Conservation (phyloP, 1,140 invertebrate species). For the Triops longicaudatus region DNA sequence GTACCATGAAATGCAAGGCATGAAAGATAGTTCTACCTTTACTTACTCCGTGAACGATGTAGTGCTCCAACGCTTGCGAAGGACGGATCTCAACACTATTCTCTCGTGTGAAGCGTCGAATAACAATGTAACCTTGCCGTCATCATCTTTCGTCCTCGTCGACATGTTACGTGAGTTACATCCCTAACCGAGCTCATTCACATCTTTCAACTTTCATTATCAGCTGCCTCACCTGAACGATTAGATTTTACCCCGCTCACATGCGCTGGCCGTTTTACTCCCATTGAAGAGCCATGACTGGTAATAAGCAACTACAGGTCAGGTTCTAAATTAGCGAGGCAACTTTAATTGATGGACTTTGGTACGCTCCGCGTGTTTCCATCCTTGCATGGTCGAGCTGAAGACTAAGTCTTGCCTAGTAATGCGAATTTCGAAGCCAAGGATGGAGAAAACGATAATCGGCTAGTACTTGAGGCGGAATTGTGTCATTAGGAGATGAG, state of each 20-base stretch:
- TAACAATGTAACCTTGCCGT: constrained; percentile 25
- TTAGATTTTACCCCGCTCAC: too few relatives aligned
- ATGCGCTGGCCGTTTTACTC: too few relatives aligned
- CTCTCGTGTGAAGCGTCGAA: constrained; percentile 28
- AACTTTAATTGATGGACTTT: too few relatives aligned
- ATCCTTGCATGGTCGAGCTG: too few relatives aligned
- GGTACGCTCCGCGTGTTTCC: too few relatives aligned
- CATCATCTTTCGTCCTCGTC: constrained; percentile 26
- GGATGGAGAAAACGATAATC: too few relatives aligned
- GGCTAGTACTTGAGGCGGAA: not conserved
- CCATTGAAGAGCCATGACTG: too few relatives aligned
- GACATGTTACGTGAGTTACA: constrained; percentile 26
- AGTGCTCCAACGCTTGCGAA: constrained; percentile 18
- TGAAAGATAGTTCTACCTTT: constrained; percentile 4
- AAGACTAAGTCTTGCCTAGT: too few relatives aligned
- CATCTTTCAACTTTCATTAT: not conserved
- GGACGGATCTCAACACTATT: constrained; percentile 26
- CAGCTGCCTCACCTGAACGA: too few relatives aligned
- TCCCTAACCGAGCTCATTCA: not conserved
- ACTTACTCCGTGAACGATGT: constrained; percentile 19
- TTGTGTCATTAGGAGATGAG: not conserved
- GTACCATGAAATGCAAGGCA: constrained; percentile 18
- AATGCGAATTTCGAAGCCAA: too few relatives aligned
- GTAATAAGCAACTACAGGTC: too few relatives aligned
- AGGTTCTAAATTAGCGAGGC: too few relatives aligned